Evolutionary conservation across 2,888 invertebrate genomes (phyloP).

Genomic region (Sialis fuliginosa): DNA sequence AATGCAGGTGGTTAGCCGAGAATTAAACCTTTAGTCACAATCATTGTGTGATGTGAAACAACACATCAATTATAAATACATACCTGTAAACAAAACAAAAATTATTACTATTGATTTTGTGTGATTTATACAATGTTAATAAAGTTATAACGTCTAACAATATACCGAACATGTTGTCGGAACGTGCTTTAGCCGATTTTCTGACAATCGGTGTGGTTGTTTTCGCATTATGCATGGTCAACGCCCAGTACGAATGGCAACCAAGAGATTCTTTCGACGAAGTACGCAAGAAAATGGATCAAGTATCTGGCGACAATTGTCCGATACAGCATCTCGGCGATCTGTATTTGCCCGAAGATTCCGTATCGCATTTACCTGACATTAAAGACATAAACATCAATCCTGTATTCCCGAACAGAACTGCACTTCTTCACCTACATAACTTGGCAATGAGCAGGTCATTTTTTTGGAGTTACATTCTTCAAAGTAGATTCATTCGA

Average conservation of each 20-base stretch:
- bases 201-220: neutral
- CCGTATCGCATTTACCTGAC: conserved; percentile 82
- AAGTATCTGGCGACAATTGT: conserved; percentile 76
- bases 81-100: no score
- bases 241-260: conserved; percentile 86
- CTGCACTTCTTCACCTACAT: conserved; percentile 80
- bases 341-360: conserved; percentile 63
- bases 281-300: conserved; percentile 65
- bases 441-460: conserved; percentile 93
- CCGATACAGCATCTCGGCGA: conserved; percentile 71
- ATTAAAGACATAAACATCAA: conserved; percentile 89
- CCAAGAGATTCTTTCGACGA: conserved; percentile 78
- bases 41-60: no score
- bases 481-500: conserved; percentile 76
- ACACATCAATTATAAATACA: no score
- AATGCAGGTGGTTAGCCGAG: no score
- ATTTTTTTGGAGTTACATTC: conserved; percentile 89
- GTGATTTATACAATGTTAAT: no score
- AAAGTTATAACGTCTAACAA: no score
- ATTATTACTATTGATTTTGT: no score
- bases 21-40: no score
- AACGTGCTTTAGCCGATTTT: neutral
- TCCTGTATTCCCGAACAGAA: conserved; percentile 86
- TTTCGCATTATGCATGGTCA: conserved; percentile 20
- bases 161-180: neutral